Percentiles rank a stretch among this genome's conserved stretches.
phyloP scores from a whole-genome alignment of 2,888 invertebrate species.

The Harmothoe impar region DNA sequence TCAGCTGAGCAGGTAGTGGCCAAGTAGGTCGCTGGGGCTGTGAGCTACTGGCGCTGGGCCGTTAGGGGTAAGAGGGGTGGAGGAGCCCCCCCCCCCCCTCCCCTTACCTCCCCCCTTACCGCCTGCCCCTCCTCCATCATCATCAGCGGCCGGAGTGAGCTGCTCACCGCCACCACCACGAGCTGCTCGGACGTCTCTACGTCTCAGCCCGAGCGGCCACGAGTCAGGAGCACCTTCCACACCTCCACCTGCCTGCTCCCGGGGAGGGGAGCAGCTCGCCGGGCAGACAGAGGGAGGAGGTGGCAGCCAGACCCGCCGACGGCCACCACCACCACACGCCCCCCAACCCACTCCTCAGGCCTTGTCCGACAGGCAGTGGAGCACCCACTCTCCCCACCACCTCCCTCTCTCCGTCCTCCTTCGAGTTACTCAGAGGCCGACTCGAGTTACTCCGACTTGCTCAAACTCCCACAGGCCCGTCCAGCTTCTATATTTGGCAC shows the following conservation, averaged over 20 bases:
- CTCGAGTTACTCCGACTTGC: slow-evolving; percentile 28
- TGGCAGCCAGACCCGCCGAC: background rate
- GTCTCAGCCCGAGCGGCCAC: background rate
- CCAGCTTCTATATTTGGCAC: slow-evolving; percentile 54
- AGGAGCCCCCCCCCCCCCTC: slow-evolving; percentile 21
- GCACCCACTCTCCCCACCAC: background rate
- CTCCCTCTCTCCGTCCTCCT: background rate
- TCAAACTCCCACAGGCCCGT: slow-evolving; percentile 24
- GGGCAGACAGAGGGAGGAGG: background rate
- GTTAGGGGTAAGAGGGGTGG: background rate
- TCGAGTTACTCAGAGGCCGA: background rate
- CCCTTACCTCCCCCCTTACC: background rate
- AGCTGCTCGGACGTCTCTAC: background rate
- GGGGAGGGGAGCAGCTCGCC: background rate
- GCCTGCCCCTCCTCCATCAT: slow-evolving; percentile 45
- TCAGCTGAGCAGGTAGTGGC: slow-evolving; percentile 37
- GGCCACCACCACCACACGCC: background rate
- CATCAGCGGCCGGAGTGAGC: slow-evolving; percentile 16
- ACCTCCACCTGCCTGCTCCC: slow-evolving; percentile 10
- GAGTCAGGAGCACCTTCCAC: slow-evolving; percentile 21
- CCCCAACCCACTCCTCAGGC: too few relatives aligned
- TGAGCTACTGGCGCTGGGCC: background rate
- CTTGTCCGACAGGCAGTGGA: background rate
- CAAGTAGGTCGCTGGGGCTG: slow-evolving; percentile 28
- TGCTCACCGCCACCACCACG: slow-evolving; percentile 6